Conservation (phyloP, 2,113 vertebrate species). For the Tilapia sparmanii region DNA sequence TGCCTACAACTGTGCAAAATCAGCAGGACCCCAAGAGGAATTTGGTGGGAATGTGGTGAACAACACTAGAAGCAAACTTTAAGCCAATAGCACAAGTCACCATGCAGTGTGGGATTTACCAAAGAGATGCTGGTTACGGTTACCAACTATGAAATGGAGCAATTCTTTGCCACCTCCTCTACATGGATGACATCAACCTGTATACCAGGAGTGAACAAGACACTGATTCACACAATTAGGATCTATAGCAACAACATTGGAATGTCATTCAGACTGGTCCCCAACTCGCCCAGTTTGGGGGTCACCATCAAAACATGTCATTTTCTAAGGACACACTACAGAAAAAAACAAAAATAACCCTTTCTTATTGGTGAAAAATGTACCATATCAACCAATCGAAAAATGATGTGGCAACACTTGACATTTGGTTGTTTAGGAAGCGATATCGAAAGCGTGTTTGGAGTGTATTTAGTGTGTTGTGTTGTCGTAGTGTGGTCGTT, state of each 20-base stretch:
- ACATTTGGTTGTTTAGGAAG: fast-evolving
- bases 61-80: neutral
- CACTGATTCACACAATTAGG: neutral
- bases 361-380: neutral
- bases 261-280: neutral
- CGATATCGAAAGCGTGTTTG: fast-evolving
- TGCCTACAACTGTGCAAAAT: neutral
- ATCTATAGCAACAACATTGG: neutral
- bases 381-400: fast-evolving
- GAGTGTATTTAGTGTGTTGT: neutral
- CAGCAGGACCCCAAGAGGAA: neutral
- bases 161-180: neutral
- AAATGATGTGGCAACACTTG: fast-evolving
- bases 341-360: neutral
- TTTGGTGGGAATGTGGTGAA: neutral
- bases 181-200: neutral
- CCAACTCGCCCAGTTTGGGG: fast-evolving
- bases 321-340: neutral
- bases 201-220: neutral
- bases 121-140: neutral
- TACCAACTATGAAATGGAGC: neutral
- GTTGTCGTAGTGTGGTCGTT: fast-evolving
- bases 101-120: neutral
- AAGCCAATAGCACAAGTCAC: neutral
- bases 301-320: neutral